Evolutionary conservation across 2,797 vertebrate species (phyloP).

Genomic region (Spinibarbus caldwelli): DNA sequence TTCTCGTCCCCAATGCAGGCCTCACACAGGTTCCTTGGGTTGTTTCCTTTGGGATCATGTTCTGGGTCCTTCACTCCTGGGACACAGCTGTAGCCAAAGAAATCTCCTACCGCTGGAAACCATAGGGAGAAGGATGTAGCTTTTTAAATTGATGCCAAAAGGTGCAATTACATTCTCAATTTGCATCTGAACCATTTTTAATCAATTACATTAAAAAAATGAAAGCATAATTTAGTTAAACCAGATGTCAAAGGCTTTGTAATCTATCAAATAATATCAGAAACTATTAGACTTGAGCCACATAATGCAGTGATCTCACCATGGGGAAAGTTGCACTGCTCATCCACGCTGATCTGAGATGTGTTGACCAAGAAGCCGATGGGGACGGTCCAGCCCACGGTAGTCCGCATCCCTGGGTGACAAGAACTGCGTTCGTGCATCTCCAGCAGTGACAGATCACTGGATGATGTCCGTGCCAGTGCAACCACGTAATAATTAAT

Average conservation of each 20-base stretch:
- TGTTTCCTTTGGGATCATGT: slow-evolving; percentile 81
- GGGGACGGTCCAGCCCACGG: slow-evolving; percentile 85
- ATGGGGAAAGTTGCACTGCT: slow-evolving; percentile 84
- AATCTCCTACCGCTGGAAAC: slow-evolving; percentile 77
- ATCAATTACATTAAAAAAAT: too few relatives aligned
- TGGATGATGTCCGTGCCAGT: slow-evolving; percentile 78
- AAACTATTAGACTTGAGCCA: neutral
- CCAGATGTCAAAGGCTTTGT: neutral
- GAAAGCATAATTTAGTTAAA: neutral
- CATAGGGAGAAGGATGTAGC: slow-evolving; percentile 1
- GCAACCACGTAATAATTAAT: slow-evolving; percentile 82
- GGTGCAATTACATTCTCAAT: neutral
- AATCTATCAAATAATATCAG: neutral
- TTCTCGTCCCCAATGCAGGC: slow-evolving; percentile 85
- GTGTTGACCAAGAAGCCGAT: slow-evolving; percentile 85
- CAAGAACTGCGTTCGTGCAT: slow-evolving; percentile 86
- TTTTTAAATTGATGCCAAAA: neutral
- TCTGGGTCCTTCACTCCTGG: slow-evolving; percentile 78
- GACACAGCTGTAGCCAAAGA: slow-evolving; percentile 85
- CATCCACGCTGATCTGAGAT: slow-evolving; percentile 81
- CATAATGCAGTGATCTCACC: slow-evolving; percentile 64
- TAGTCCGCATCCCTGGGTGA: slow-evolving; percentile 83
- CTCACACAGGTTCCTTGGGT: slow-evolving; percentile 84
- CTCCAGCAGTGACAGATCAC: slow-evolving; percentile 82
- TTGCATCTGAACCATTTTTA: neutral